Base-by-base conservation (phyloP, 23 tunicate species). In the Diplosoma virens region DNA sequence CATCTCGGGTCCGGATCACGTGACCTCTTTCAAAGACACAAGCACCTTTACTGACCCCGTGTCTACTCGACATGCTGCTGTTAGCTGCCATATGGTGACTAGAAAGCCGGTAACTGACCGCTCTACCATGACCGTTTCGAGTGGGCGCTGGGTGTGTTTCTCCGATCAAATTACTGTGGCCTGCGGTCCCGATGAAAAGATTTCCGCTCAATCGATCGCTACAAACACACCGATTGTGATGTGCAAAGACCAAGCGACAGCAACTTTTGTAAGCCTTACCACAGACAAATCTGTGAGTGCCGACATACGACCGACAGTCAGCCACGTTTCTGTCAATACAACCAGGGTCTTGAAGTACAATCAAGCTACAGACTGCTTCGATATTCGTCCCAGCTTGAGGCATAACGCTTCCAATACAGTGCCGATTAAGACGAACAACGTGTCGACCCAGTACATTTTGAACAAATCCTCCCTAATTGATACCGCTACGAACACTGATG, bases 101-200 rank as follows among this genome's bases (percentile, higher is more conserved):
- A 27, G 30, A 28, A 76, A 37, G 11, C 31, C 29, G 0, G 5
- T 31, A 9, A 20, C 6, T n/a, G 81, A 76, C 29, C 59, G 59
- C 59, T 25, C 26, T 4, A 64, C 83, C 7, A 48, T 36, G 48
- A 82, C 87, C 28, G 41, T 50, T 18, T 20, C 33, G 3, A 32
- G 9, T 17, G 87, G 87, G 21, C 37, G 75, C 22, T 82, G 87
- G 87, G 28, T 78, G 22, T 59, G 66, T 29, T 82, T 61, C 34
- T 32, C 54, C 23, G 37, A 82, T 33, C 30, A 31, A 59, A 46
- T 26, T 1, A 22, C 26, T 21, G 81, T 48, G 25, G 32, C 81
- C 14, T 82, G 81, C 33, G 87, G 81, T 16, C 5, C 29, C 3
- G 52, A 67, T 21, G 9, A 1, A 55, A n/a, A 7, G 0, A 2